Base-by-base conservation (phyloP, 1,140 invertebrate species). In the Zaprionus inermis region DNA sequence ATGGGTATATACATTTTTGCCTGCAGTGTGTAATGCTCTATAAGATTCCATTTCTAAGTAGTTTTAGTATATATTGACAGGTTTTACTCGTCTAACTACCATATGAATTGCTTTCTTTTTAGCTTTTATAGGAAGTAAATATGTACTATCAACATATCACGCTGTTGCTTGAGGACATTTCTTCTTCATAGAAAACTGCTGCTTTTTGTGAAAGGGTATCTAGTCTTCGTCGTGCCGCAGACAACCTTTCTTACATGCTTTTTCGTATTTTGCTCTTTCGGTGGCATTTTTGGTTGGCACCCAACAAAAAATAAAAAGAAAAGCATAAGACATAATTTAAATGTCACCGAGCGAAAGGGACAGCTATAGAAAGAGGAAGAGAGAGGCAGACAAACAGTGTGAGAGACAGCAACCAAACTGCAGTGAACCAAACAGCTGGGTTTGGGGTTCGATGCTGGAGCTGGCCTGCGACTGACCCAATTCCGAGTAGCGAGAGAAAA, bases 281-380 rank as follows among this genome's bases (percentile, higher is more conserved):
- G 79, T 86, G 82, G 82, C 82, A 86, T 86, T 88, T 86, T 81
- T 79, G 51, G 57, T 57, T 36, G 64, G 44, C 44, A 49, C 46
- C 32, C 36, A 18, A 54, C 58, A 65, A 64, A 41, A 61, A 46
- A 16, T 3, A 49, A 18, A 60, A 36, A 65, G 54, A 79, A 88
- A 79, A 51, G 72, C 52, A 69, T 66, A 63, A 52, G 52, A 70
- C 66, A 70, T 88, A 77, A 88, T 88, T 88, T 88, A 88, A 88
- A 88, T 86, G 83, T 86, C 83, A 86, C 73, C 79, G 80, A 70
- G 70, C 76, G 70, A 88, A 68, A 73, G 65, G 58, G 65, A 49
- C 65, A 67, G 61, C 32, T 56, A 59, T 12, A n/a, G 12, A 12
- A n/a, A 54, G 46, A 54, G 9, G 41, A 32, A 22, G 16, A 36